Conservation (phyloP, 2,113 vertebrate genomes). For the Tetraodon nigroviridis region DNA sequence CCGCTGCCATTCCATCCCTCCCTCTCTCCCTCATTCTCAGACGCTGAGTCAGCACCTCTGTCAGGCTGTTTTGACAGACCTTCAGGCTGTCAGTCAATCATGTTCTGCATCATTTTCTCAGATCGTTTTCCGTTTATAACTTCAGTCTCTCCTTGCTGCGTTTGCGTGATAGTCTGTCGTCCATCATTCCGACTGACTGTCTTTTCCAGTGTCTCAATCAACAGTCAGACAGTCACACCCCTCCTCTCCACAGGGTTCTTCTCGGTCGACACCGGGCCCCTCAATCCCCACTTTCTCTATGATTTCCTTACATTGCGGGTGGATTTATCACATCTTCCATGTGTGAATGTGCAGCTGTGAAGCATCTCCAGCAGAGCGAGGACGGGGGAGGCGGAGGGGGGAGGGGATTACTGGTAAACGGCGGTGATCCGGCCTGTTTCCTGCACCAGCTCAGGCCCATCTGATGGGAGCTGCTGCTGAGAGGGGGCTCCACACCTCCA, state of each 20-base stretch:
- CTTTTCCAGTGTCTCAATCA: too few relatives aligned
- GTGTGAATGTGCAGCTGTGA: too few relatives aligned
- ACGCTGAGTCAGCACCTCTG: constrained; percentile 53
- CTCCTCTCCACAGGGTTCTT: too few relatives aligned
- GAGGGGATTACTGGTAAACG: constrained; percentile 69
- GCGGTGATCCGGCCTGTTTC: constrained; percentile 71
- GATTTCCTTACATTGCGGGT: too few relatives aligned
- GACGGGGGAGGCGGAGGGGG: constrained; percentile 12
- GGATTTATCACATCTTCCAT: too few relatives aligned
- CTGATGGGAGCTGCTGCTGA: constrained; percentile 68
- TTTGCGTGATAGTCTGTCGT: too few relatives aligned
- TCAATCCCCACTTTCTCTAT: too few relatives aligned
- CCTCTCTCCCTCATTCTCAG: constrained; percentile 48
- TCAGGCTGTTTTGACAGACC: constrained; percentile 22
- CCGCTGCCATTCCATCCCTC: neutral
- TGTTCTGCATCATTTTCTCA: constrained; percentile 6
- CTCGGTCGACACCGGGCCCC: too few relatives aligned
- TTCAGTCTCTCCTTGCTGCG: neutral
- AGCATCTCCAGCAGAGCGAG: neutral
- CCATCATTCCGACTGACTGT: too few relatives aligned
- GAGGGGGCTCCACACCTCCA: constrained; percentile 56
- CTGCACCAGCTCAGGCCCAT: constrained; percentile 49
- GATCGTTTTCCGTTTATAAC: neutral
- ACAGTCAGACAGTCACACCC: too few relatives aligned
- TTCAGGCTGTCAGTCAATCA: constrained; percentile 19